These are phyloP conservation scores for Lepisosteus osseus DNA, from an alignment of 2,113 vertebrate genomes.

Conservation along the genomic window DNA sequence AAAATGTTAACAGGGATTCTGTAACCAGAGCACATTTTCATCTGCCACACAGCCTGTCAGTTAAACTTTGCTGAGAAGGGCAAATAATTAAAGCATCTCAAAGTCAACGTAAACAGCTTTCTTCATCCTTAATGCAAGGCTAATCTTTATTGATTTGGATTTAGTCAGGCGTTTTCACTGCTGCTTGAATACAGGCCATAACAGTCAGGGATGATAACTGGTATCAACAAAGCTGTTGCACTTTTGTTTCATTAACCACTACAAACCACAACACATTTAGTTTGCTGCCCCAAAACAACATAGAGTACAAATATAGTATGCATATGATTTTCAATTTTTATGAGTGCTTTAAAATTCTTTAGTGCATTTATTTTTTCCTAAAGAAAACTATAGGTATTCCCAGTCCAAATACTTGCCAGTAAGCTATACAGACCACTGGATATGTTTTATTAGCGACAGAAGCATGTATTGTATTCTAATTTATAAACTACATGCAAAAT, in stretches of 20 bases:
- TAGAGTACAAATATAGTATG: too few relatives aligned
- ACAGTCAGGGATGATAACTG: slow-evolving; percentile 26
- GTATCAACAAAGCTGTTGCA: slow-evolving; percentile 35
- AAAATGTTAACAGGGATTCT: slow-evolving; percentile 28
- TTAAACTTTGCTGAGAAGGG: slow-evolving; percentile 21
- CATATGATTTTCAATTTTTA: too few relatives aligned
- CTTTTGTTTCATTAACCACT: slow-evolving; percentile 43
- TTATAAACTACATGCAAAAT: slow-evolving; percentile 48
- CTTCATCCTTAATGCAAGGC: slow-evolving; percentile 46
- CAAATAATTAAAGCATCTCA: slow-evolving; percentile 39
- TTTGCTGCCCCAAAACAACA: too few relatives aligned
- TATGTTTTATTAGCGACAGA: slow-evolving; percentile 46
- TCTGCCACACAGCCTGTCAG: neutral
- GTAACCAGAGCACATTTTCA: neutral
- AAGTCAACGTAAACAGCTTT: slow-evolving; percentile 47
- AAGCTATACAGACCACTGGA: too few relatives aligned
- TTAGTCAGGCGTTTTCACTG: slow-evolving; percentile 37
- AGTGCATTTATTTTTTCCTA: too few relatives aligned
- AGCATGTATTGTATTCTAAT: slow-evolving; percentile 50
- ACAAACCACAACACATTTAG: too few relatives aligned
- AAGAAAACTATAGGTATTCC: too few relatives aligned
- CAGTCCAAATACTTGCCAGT: too few relatives aligned
- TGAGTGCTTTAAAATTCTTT: too few relatives aligned
- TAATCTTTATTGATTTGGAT: slow-evolving; percentile 59
- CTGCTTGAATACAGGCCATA: slow-evolving; percentile 33